Percentiles rank a stretch among this genome's conserved stretches.
These are phyloP conservation scores for Engraulis encrasicolus DNA, from an alignment of 2,113 vertebrate species.

Conservation along the genomic window DNA sequence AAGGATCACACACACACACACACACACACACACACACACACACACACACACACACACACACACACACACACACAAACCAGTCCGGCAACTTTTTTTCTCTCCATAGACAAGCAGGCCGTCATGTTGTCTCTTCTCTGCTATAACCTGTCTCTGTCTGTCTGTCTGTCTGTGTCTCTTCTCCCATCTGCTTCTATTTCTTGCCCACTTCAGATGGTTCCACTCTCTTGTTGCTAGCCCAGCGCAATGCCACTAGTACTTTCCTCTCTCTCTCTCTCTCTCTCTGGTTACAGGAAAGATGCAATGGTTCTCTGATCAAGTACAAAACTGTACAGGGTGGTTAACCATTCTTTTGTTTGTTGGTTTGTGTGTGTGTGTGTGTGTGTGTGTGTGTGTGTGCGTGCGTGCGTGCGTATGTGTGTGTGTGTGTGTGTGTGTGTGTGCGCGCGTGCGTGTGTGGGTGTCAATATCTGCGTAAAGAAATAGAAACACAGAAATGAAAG, in stretches of 20 bases:
- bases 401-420: background rate
- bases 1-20: slow-evolving; percentile 52
- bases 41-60: slow-evolving; percentile 57
- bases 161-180: background rate
- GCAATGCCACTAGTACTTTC: no score
- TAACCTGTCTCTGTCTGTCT: background rate
- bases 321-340: background rate
- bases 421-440: slow-evolving; percentile 28
- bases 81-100: slow-evolving; percentile 42
- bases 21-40: slow-evolving; percentile 65
- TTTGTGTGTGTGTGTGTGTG: background rate
- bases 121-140: background rate
- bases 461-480: no score
- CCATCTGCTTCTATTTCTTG: no score
- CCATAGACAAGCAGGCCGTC: background rate
- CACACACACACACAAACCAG: slow-evolving; percentile 66
- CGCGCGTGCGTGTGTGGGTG: no score
- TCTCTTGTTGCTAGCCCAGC: no score
- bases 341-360: background rate
- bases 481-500: no score
- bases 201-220: no score
- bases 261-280: background rate
- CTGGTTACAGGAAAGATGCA: no score
- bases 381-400: slow-evolving; percentile 24
- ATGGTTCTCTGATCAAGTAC: no score